phyloP scores from a whole-genome alignment of 2,888 invertebrate genomes.

The Heliconius cydno region DNA sequence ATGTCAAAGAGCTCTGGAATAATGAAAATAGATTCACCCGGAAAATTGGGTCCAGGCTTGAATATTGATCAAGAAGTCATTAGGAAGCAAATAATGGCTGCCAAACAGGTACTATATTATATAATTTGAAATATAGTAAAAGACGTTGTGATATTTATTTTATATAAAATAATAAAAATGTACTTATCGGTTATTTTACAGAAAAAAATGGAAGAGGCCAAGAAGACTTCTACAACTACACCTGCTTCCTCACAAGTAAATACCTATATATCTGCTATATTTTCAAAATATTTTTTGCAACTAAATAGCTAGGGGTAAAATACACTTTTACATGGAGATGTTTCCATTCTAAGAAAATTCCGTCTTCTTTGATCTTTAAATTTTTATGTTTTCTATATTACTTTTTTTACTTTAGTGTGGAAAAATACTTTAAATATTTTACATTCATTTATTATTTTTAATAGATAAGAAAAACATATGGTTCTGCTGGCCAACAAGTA shows the following conservation, averaged over 20 bases:
- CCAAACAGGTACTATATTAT: conserved; percentile 70
- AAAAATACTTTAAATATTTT: too few species aligned
- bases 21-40: conserved; percentile 87
- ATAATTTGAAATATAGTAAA: neutral
- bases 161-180: neutral
- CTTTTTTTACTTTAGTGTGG: too few species aligned
- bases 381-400: too few species aligned
- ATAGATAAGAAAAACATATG: conserved; percentile 68
- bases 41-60: conserved; percentile 79
- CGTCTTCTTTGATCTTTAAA: too few species aligned
- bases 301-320: neutral
- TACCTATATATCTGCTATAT: neutral
- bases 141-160: neutral
- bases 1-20: conserved; percentile 91
- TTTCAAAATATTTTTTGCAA: neutral
- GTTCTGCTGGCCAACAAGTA: conserved; percentile 70
- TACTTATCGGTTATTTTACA: conserved; percentile 50
- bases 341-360: too few species aligned
- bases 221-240: conserved; percentile 61
- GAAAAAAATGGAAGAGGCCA: conserved; percentile 75
- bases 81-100: conserved; percentile 79
- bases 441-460: conserved; percentile 5
- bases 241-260: conserved; percentile 63
- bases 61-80: conserved; percentile 80
- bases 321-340: too few species aligned